These are phyloP conservation scores for Hymenochirus boettgeri DNA, from an alignment of 2,113 vertebrate species.

Conservation along the genomic window DNA sequence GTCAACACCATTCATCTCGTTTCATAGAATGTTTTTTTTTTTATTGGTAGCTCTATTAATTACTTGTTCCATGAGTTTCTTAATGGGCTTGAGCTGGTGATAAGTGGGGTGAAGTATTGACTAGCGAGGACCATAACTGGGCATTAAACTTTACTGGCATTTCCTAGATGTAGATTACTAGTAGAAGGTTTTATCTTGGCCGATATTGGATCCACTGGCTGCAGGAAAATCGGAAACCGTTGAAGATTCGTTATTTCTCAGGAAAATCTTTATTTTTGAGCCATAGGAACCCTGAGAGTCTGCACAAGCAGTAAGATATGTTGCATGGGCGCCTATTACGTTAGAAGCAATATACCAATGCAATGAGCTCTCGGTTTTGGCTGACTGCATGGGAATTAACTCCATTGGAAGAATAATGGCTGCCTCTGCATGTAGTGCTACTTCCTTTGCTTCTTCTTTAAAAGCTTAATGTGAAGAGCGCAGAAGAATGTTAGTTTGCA, in stretches of 20 bases:
- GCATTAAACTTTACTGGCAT: slow-evolving; percentile 42
- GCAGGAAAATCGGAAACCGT: slow-evolving; percentile 54
- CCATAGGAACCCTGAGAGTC: slow-evolving; percentile 60
- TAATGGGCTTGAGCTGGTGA: slow-evolving; percentile 52
- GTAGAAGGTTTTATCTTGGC: slow-evolving; percentile 50
- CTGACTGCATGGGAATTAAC: slow-evolving; percentile 67
- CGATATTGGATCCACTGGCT: slow-evolving; percentile 59
- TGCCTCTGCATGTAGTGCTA: slow-evolving; percentile 78
- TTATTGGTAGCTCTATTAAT: slow-evolving; percentile 59
- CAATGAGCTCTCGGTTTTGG: slow-evolving; percentile 62
- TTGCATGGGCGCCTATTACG: slow-evolving; percentile 63
- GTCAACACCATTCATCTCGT: slow-evolving; percentile 83
- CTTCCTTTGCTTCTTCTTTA: slow-evolving; percentile 62
- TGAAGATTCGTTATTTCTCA: slow-evolving; percentile 67
- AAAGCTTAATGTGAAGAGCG: slow-evolving; percentile 65
- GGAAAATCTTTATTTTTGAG: slow-evolving; percentile 61
- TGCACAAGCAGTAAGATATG: slow-evolving; percentile 59
- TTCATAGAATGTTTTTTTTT: too few relatives aligned
- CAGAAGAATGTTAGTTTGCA: slow-evolving; percentile 80
- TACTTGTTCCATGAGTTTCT: slow-evolving; percentile 52
- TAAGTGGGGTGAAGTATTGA: slow-evolving; percentile 50
- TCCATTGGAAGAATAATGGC: slow-evolving; percentile 70
- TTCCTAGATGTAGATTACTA: slow-evolving; percentile 33
- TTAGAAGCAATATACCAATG: slow-evolving; percentile 64
- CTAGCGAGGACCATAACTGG: slow-evolving; percentile 48